Evolutionary conservation across 2,888 invertebrate genomes (phyloP).

Genomic region (Aphidius colemani): DNA sequence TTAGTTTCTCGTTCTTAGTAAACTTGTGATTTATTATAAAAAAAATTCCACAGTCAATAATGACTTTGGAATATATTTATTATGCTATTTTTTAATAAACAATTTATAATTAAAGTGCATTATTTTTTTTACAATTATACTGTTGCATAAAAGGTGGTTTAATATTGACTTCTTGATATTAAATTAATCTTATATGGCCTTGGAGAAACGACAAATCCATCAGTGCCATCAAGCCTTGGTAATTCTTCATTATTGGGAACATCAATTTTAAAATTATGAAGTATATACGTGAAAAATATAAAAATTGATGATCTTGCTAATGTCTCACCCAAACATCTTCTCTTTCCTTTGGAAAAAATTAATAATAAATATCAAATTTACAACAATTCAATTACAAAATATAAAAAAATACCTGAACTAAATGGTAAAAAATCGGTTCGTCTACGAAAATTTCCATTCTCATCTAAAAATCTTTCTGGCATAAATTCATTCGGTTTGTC

Average conservation of each 20-base stretch:
- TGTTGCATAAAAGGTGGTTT: too few relatives aligned
- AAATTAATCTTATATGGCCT: conserved; percentile 62
- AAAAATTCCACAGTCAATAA: neutral
- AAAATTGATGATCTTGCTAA: conserved; percentile 60
- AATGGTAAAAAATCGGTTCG: conserved; percentile 68
- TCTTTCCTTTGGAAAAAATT: conserved; percentile 55
- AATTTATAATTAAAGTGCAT: neutral
- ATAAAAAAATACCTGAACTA: conserved; percentile 65
- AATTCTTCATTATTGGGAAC: conserved; percentile 50
- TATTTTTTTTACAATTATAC: neutral
- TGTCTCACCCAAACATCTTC: conserved; percentile 61
- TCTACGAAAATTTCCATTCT: conserved; percentile 63
- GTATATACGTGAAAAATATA: conserved; percentile 57
- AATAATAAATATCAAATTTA: neutral
- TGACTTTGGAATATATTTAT: conserved; percentile 3
- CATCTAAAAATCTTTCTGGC: conserved; percentile 70
- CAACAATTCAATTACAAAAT: conserved; percentile 13
- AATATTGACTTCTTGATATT: conserved; percentile 18
- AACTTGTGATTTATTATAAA: neutral
- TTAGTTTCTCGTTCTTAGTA: conserved; percentile 47
- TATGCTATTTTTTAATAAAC: neutral
- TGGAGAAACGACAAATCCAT: conserved; percentile 66
- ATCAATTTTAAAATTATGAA: conserved; percentile 58
- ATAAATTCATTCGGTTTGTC: conserved; percentile 66
- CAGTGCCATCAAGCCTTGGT: conserved; percentile 62